These are phyloP conservation scores for Chydorus sphaericus DNA, from an alignment of 2,888 invertebrate species.

Conservation along the genomic window DNA sequence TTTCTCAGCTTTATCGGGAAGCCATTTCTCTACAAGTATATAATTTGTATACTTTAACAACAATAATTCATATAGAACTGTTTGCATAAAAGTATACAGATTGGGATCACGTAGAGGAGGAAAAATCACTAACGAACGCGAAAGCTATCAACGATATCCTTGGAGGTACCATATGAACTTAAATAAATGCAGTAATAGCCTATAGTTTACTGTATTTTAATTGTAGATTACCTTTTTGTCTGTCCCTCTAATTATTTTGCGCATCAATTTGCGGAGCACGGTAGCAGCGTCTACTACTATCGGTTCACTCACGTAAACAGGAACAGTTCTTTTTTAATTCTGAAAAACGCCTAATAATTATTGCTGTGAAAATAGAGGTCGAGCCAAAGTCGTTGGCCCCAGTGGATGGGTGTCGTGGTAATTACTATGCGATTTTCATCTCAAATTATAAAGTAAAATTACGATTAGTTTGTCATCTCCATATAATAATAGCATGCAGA, in stretches of 20 bases:
- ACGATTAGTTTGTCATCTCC: no score
- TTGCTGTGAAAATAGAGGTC: constrained; percentile 47
- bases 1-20: constrained; percentile 65
- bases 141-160: no score
- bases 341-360: background rate
- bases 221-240: constrained; percentile 91
- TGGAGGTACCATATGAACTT: no score
- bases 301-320: constrained; percentile 61
- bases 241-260: constrained; percentile 85
- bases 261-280: constrained; percentile 61
- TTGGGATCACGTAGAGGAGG: constrained; percentile 73
- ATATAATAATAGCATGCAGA: no score
- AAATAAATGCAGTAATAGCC: no score
- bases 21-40: constrained; percentile 78
- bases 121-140: constrained; percentile 77
- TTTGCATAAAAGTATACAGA: constrained; percentile 57
- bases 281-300: constrained; percentile 75
- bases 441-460: no score
- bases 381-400: constrained; percentile 86
- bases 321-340: background rate
- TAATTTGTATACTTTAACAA: background rate
- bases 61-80: background rate
- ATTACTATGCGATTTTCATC: no score
- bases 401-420: constrained; percentile 99
- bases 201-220: no score